Base-by-base conservation (phyloP, 2,888 invertebrate species). In the Apantesis nais region DNA sequence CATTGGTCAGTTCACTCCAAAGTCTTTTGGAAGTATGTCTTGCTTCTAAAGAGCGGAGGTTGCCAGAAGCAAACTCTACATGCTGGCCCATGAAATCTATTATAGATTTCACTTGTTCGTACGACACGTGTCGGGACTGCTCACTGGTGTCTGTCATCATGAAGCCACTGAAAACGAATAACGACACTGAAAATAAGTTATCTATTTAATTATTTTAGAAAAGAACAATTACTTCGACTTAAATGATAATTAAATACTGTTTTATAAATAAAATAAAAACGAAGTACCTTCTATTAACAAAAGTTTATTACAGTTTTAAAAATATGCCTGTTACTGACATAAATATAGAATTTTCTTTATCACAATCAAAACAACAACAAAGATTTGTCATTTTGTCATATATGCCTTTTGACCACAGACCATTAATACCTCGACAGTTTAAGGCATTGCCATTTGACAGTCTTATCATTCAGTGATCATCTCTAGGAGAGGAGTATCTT, bases 51-150 rank as follows among this genome's bases (percentile, higher is more conserved):
- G 90, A 85, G 0, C 91, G 85, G 7, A 89, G 80, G 34, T 82
- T 87, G 0, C 91, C 92, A 3, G 86, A 85, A 0, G 93, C 93
- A 48, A 93, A 88, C 55, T 92, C 90, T 3, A 85, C 83, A 70
- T 93, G 91, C 69, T 90, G 90, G 0, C 88, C 87, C 91, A 92
- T 92, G 73, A 92, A 93, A 70, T 92, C 92, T 60, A 93, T 83
- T 67, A 93, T 85, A 0, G 84, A 77, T 73, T 90, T 91, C 25
- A 90, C 80, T 76, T 93, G 93, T 41, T 92, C 92, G 55, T 86
- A 87, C 0, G 90, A 85, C 22, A 93, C 89, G 41, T 88, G 86
- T 3, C 86, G 86, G 12, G 83, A 77, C 16, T 78, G 77, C 11
- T 74, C 78, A 31, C 74, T 80, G 22, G 72, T 77, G 66, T 84